These are phyloP conservation scores for Vimba vimba DNA, from an alignment of 2,113 vertebrate genomes.

Conservation along the genomic window DNA sequence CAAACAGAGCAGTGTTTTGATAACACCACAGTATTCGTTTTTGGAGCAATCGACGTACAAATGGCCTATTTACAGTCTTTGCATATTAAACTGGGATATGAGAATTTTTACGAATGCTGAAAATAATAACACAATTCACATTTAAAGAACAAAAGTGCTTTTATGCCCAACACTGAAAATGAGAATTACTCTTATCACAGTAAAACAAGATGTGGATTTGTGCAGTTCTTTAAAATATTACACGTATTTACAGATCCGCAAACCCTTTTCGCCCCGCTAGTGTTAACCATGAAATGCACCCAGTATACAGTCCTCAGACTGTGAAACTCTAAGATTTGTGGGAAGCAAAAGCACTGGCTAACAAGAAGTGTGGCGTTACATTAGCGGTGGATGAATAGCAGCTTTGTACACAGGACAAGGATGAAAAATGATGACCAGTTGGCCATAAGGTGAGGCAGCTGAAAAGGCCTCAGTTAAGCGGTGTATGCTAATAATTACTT, in stretches of 20 bases:
- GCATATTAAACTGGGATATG: not conserved
- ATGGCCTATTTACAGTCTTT: not conserved
- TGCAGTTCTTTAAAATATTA: not conserved
- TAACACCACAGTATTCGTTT: not conserved
- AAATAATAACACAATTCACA: not conserved
- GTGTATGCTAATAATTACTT: constrained; percentile 74
- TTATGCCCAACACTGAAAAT: not conserved
- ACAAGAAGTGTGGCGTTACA: constrained; percentile 73
- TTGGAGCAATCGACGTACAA: not conserved
- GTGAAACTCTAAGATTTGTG: constrained; percentile 54
- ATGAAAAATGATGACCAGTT: constrained; percentile 76
- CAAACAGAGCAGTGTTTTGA: not conserved
- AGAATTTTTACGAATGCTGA: not conserved
- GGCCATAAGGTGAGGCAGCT: constrained; percentile 73
- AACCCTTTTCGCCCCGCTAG: not conserved
- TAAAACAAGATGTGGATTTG: not conserved
- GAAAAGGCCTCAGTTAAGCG: constrained; percentile 62
- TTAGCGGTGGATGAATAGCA: constrained; percentile 76
- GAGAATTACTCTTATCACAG: not conserved
- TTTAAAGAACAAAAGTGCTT: not conserved
- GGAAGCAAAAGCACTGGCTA: constrained; percentile 57
- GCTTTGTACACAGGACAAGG: constrained; percentile 78
- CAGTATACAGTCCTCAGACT: constrained; percentile 5
- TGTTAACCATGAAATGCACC: constrained; percentile 22
- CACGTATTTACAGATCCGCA: not conserved